A percentile compares a stretch with the other conserved stretches of the same genome.
Evolutionary conservation across 2,113 vertebrate genomes (phyloP).

Genomic region (Parotia lawesii): DNA sequence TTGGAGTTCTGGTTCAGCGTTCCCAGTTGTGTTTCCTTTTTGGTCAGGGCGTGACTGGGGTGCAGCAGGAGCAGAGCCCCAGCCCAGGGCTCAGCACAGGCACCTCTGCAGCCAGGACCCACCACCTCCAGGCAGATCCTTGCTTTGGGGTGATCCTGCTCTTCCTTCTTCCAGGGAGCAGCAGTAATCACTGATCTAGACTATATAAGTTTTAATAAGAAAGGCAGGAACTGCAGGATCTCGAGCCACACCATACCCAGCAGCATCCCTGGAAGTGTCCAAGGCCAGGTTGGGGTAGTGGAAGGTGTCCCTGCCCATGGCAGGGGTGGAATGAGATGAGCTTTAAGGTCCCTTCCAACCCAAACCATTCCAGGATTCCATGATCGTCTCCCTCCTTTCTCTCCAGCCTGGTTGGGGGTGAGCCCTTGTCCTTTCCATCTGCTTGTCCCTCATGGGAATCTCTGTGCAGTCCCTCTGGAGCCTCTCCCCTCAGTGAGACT

Average conservation of each 20-base stretch:
- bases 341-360: neutral
- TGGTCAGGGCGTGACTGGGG: neutral
- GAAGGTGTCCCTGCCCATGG: neutral
- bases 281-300: rapidly evolving
- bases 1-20: neutral
- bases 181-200: neutral
- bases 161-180: neutral
- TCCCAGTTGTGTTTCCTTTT: neutral
- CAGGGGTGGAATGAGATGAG: neutral
- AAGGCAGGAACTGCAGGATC: neutral
- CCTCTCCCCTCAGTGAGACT: neutral
- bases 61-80: neutral
- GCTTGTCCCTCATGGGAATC: neutral
- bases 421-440: neutral
- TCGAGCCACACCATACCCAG: rapidly evolving
- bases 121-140: neutral
- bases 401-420: rapidly evolving
- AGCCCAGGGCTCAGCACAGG: neutral
- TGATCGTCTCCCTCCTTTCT: neutral
- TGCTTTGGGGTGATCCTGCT: neutral
- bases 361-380: rapidly evolving
- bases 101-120: neutral
- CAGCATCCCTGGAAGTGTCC: neutral
- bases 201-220: rapidly evolving
- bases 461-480: neutral